Base-by-base conservation (phyloP, 2,888 invertebrate species). In the Autographa gamma region DNA sequence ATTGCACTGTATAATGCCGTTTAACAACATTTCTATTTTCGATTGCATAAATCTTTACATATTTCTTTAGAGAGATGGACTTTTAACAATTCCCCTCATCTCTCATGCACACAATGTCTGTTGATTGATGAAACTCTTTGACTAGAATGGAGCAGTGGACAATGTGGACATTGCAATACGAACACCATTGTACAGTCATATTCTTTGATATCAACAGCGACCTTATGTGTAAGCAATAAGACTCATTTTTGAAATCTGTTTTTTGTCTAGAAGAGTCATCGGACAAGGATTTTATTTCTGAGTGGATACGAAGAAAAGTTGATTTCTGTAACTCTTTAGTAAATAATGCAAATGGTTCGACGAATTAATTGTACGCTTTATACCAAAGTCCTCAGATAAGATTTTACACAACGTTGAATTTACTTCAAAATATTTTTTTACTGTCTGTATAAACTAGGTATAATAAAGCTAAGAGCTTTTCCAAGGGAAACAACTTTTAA, bases 101-200 rank as follows among this genome's bases (percentile, higher is more conserved):
- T 41, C 71, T 62, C 54, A 25, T 54, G 71, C 63, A 80, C 63
- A 76, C 80, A 77, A 76, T 71, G 80, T 66, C 38, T 41, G 14
- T 67, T 77, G 77, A 77, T 80, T 77, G 77, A 77, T 80, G 80
- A 71, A 54, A 76, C 52, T 76, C 59, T 70, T 65, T 60, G 62
- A 60, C 64, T 19, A 71, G 60, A 77, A 77, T 63, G 52, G 62
- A 18, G 76, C 60, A 41, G n/a, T 60, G 64, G 67, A 54, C 59
- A 52, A 19, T 64, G 16, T 65, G 66, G 38, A 59, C 48, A 48
- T n/a, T n/a, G 48, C n/a, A 48, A n/a, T 48, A 34, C n/a, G 38
- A 62, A 38, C 67, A 58, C 52, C 56, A 71, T 62, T 67, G 64
- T 67, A 9, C 5, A 48, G 48, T 48, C 48, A n/a, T 48, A 7